Conservation (phyloP, 2,113 vertebrate genomes). For the Elaphurus davidianus region DNA sequence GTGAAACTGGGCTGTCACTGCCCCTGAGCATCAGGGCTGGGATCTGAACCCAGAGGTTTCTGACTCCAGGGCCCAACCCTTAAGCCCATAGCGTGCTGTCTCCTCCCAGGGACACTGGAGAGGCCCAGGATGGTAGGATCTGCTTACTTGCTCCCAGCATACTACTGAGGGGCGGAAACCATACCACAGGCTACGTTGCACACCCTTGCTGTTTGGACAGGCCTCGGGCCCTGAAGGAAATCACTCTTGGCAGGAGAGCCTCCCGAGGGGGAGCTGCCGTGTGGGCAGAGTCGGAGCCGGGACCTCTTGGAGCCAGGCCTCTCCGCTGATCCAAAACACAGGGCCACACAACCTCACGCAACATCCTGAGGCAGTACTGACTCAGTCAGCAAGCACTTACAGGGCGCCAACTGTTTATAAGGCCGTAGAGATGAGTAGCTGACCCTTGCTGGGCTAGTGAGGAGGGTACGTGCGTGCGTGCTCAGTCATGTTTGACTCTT, state of each 20-base stretch:
- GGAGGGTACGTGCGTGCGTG: fast-evolving
- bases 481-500: neutral
- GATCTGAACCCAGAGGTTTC: neutral
- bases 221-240: neutral
- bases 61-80: neutral
- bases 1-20: fast-evolving
- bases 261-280: neutral
- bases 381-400: neutral
- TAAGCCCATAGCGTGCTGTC: neutral
- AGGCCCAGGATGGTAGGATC: neutral
- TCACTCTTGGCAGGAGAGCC: neutral
- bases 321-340: neutral
- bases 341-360: neutral
- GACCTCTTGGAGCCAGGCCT: neutral
- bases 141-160: neutral
- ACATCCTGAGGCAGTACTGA: neutral
- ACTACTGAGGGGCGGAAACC: neutral
- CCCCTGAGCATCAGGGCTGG: neutral
- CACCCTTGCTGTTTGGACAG: neutral
- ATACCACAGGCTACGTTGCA: neutral
- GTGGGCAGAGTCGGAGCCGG: neutral
- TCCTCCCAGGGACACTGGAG: neutral
- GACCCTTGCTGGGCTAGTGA: neutral
- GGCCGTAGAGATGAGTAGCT: neutral
- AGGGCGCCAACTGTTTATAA: neutral